Percentiles rank a stretch among this genome's conserved stretches.
Conservation (phyloP, 1,140 invertebrate species). For the Microvelia longipes region DNA sequence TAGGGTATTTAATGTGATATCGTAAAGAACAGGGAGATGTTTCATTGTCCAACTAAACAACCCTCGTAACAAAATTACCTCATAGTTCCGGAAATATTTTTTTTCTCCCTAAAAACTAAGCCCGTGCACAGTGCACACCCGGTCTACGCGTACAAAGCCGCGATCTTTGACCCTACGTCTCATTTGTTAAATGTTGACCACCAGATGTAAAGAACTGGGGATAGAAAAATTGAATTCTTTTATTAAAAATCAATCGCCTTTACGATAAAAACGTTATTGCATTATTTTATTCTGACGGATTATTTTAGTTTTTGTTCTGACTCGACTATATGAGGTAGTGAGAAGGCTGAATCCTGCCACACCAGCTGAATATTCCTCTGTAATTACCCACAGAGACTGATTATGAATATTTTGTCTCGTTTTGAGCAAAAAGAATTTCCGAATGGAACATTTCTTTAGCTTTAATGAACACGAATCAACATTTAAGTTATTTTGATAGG, state of each 20-base stretch:
- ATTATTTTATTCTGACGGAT: too few relatives aligned
- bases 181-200: neutral
- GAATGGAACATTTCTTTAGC: too few relatives aligned
- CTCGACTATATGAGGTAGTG: too few relatives aligned
- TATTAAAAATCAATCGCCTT: neutral
- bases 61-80: neutral
- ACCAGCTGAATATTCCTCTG: too few relatives aligned
- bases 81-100: neutral
- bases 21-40: neutral
- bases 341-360: too few relatives aligned
- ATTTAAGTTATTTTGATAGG: too few relatives aligned
- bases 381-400: too few relatives aligned
- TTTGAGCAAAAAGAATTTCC: too few relatives aligned
- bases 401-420: too few relatives aligned
- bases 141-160: neutral
- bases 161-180: neutral
- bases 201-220: neutral
- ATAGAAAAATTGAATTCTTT: neutral
- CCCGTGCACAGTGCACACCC: neutral
- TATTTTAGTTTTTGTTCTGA: too few relatives aligned
- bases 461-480: too few relatives aligned
- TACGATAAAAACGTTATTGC: neutral
- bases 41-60: neutral
- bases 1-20: neutral
- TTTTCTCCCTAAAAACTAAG: neutral